Evolutionary conservation across 2,888 invertebrate genomes (phyloP).

Genomic region (Pollenia griseotomentosa): DNA sequence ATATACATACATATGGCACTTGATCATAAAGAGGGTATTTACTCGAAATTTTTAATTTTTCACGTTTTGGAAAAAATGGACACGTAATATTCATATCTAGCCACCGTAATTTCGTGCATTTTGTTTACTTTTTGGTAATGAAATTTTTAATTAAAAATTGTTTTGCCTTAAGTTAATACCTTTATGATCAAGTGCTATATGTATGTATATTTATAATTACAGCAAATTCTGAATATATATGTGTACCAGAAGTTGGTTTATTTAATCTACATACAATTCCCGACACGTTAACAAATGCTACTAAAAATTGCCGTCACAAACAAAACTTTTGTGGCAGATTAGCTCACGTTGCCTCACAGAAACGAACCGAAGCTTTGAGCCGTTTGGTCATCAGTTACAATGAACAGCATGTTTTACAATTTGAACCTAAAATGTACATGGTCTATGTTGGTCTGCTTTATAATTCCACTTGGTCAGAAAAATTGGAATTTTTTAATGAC

Average conservation of each 20-base stretch:
- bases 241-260: constrained; percentile 88
- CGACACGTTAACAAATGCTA: constrained; percentile 87
- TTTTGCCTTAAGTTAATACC: too few relatives aligned
- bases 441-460: constrained; percentile 88
- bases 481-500: constrained; percentile 77
- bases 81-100: too few relatives aligned
- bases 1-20: too few relatives aligned
- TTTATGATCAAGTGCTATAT: too few relatives aligned
- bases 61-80: too few relatives aligned
- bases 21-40: too few relatives aligned
- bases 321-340: constrained; percentile 82
- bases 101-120: too few relatives aligned
- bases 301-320: constrained; percentile 84
- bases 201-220: not conserved
- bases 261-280: constrained; percentile 86
- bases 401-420: constrained; percentile 38
- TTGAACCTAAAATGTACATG: constrained; percentile 76
- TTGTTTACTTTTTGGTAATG: too few relatives aligned
- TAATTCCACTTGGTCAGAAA: constrained; percentile 77
- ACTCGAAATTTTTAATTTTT: too few relatives aligned
- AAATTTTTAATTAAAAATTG: too few relatives aligned
- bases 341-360: constrained; percentile 86
- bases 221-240: constrained; percentile 86
- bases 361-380: constrained; percentile 87
- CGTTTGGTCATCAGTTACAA: constrained; percentile 80